A percentile compares a stretch with the other conserved stretches of the same genome.
These are phyloP conservation scores for Sepiola atlantica DNA, from an alignment of 2,888 invertebrate genomes.

Conservation along the genomic window DNA sequence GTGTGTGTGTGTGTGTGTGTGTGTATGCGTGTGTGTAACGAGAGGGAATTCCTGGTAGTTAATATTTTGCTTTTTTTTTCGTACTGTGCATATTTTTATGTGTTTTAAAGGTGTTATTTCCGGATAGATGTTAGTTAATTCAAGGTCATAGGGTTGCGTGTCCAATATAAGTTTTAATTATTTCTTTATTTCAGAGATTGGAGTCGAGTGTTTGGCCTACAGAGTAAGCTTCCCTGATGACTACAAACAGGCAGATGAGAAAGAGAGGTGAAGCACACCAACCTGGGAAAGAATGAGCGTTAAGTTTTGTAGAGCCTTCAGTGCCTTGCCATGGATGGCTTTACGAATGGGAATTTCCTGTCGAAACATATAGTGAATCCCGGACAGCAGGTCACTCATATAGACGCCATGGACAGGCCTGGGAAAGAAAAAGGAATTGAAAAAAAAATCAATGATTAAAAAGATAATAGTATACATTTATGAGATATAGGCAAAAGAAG, in stretches of 20 bases:
- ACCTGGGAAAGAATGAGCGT: constrained; percentile 81
- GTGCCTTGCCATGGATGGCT: constrained; percentile 82
- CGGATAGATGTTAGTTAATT: too few species aligned
- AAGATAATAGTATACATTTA: neutral
- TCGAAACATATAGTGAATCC: constrained; percentile 86
- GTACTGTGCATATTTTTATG: neutral
- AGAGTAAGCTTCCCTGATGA: too few species aligned
- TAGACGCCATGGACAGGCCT: constrained; percentile 77
- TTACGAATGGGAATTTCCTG: constrained; percentile 87
- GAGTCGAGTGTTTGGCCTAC: too few species aligned
- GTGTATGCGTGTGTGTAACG: neutral
- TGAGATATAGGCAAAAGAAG: neutral
- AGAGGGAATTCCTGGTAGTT: too few species aligned
- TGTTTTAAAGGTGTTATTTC: neutral
- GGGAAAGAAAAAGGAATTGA: constrained; percentile 47
- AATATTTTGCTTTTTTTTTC: too few species aligned
- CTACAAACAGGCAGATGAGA: neutral
- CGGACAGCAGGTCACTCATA: constrained; percentile 90
- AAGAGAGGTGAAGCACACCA: neutral
- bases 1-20: too few species aligned
- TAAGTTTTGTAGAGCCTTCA: constrained; percentile 85
- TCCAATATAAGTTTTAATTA: too few species aligned
- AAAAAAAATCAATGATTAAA: neutral
- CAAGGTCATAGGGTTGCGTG: too few species aligned
- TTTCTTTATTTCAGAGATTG: too few species aligned